These are phyloP conservation scores for Lipophrys pholis DNA, from an alignment of 2,113 vertebrate genomes.

Conservation along the genomic window DNA sequence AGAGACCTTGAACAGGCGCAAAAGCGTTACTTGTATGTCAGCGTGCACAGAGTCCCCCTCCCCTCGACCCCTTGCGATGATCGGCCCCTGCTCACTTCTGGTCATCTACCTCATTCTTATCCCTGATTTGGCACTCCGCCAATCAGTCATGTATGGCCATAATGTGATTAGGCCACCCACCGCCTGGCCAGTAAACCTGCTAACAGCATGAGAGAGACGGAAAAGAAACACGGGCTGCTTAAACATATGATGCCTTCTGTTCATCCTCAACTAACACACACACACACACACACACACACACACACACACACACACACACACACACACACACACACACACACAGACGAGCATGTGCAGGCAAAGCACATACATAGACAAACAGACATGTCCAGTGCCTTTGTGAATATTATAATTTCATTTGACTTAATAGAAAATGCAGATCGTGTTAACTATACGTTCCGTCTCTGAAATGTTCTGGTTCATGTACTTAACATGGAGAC, in stretches of 20 bases:
- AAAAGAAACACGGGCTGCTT: slow-evolving; percentile 33
- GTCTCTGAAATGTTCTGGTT: too few relatives aligned
- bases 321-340: background rate
- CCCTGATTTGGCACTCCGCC: slow-evolving; percentile 60
- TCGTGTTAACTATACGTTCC: background rate
- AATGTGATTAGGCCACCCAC: slow-evolving; percentile 77
- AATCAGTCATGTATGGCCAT: slow-evolving; percentile 65
- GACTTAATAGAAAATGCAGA: background rate
- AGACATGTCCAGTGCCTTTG: background rate
- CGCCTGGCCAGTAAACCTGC: slow-evolving; percentile 72
- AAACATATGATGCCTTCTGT: slow-evolving; percentile 44
- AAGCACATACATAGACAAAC: background rate
- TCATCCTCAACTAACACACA: background rate
- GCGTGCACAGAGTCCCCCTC: background rate
- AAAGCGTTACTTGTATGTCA: background rate
- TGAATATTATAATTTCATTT: slow-evolving; percentile 24
- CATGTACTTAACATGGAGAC: background rate
- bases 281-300: background rate
- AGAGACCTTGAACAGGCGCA: background rate
- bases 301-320: background rate
- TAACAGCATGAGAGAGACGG: slow-evolving; percentile 54
- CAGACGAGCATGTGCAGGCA: background rate
- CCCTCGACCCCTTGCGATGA: background rate
- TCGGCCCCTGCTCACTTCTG: slow-evolving; percentile 23
- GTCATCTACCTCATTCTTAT: slow-evolving; percentile 58